These are phyloP conservation scores for Lordiphosa stackelbergi DNA, from an alignment of 1,140 invertebrate species.

Conservation along the genomic window DNA sequence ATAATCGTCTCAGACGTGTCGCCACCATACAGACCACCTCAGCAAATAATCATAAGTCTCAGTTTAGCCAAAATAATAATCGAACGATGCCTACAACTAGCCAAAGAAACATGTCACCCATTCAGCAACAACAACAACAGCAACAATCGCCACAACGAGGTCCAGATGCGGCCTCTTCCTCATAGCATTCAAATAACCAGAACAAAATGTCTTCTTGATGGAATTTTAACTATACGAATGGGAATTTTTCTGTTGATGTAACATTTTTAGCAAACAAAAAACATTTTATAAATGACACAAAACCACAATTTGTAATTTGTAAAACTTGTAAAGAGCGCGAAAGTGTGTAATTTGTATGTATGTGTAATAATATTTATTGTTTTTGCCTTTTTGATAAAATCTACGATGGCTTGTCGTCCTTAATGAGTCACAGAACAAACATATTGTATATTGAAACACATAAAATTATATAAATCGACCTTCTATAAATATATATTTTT, in stretches of 20 bases:
- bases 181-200: constrained; percentile 52
- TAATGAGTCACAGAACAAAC: constrained; percentile 42
- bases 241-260: constrained; percentile 34
- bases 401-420: constrained; percentile 64
- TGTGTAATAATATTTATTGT: constrained; percentile 39
- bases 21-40: constrained; percentile 62
- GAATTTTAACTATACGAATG: constrained; percentile 46
- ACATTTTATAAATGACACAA: constrained; percentile 34
- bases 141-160: constrained; percentile 42
- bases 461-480: constrained; percentile 20
- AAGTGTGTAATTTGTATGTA: constrained; percentile 37
- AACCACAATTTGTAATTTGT: constrained; percentile 18
- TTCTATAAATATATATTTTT: constrained; percentile 60
- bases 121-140: constrained; percentile 33
- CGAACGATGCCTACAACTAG: constrained; percentile 46
- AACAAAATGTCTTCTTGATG: constrained; percentile 65
- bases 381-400: constrained; percentile 68
- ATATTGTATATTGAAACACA: constrained; percentile 10
- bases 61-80: constrained; percentile 58
- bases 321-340: constrained; percentile 53
- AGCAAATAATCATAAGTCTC: constrained; percentile 63
- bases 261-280: constrained; percentile 58
- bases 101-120: constrained; percentile 45
- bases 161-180: constrained; percentile 36
- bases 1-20: constrained; percentile 68